Percentiles rank a stretch among this genome's conserved stretches.
phyloP scores from a whole-genome alignment of 2,888 invertebrate genomes.

The Epirrhoe tristata region DNA sequence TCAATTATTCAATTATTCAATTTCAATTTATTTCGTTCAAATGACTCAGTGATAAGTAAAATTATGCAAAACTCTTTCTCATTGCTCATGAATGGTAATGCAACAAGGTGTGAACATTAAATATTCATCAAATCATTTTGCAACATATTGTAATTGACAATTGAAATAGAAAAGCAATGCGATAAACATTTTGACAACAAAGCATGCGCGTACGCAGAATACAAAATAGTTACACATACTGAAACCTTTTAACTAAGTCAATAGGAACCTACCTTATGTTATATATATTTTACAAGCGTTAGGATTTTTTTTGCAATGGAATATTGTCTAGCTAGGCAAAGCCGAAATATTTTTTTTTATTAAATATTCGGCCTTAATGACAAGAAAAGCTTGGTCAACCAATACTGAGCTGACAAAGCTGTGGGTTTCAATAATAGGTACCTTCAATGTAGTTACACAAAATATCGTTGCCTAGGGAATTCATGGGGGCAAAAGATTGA shows the following conservation, averaged over 20 bases:
- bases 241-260: neutral
- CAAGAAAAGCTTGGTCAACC: too few species aligned
- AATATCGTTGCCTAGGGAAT: too few species aligned
- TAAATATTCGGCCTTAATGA: too few species aligned
- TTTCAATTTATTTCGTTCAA: neutral
- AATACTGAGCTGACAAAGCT: too few species aligned
- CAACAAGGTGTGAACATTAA: slow-evolving; percentile 36
- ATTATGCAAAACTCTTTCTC: slow-evolving; percentile 2
- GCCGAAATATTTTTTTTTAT: too few species aligned
- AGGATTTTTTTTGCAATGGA: too few species aligned
- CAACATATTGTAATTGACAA: slow-evolving; percentile 41
- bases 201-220: slow-evolving; percentile 45
- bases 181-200: slow-evolving; percentile 48
- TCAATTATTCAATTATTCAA: neutral
- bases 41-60: neutral
- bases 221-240: neutral
- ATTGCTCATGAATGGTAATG: slow-evolving; percentile 20
- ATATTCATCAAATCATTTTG: slow-evolving; percentile 39
- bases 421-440: too few species aligned
- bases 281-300: too few species aligned
- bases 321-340: too few species aligned
- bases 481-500: too few species aligned
- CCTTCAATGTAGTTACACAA: too few species aligned
- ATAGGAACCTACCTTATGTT: too few species aligned
- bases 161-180: slow-evolving; percentile 51